Evolutionary conservation across 2,888 invertebrate species (phyloP).

Genomic region (Therioaphis trifolii): DNA sequence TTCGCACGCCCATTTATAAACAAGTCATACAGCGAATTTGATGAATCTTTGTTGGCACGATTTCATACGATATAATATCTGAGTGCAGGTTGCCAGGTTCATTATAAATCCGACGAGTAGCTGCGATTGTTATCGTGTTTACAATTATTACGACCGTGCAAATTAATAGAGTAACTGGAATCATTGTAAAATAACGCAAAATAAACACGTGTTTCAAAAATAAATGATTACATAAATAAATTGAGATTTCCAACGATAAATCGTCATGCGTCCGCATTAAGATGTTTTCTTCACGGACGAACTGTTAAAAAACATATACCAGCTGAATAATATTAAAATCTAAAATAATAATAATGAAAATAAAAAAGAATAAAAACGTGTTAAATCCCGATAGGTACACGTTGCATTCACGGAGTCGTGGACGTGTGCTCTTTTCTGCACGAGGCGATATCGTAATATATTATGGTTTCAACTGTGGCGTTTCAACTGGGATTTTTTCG

Average conservation of each 20-base stretch:
- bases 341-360: too few relatives aligned
- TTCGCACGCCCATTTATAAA: neutral
- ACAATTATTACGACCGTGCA: slow-evolving; percentile 8
- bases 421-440: too few relatives aligned
- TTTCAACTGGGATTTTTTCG: too few relatives aligned
- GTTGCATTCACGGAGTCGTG: too few relatives aligned
- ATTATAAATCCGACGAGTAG: neutral
- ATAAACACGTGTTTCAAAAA: neutral
- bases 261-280: too few relatives aligned
- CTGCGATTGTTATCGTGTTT: slow-evolving; percentile 9
- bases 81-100: neutral
- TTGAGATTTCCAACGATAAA: neutral
- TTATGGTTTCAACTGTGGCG: too few relatives aligned
- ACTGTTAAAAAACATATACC: too few relatives aligned
- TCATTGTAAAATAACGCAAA: neutral
- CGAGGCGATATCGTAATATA: too few relatives aligned
- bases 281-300: too few relatives aligned
- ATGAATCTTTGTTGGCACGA: neutral
- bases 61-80: slow-evolving; percentile 4
- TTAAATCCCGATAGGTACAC: too few relatives aligned
- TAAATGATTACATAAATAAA: neutral
- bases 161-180: neutral
- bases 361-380: too few relatives aligned
- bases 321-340: too few relatives aligned
- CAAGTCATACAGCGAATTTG: neutral